phyloP scores from a whole-genome alignment of 2,797 vertebrate genomes.

The Amblyopsis hoosieri region DNA sequence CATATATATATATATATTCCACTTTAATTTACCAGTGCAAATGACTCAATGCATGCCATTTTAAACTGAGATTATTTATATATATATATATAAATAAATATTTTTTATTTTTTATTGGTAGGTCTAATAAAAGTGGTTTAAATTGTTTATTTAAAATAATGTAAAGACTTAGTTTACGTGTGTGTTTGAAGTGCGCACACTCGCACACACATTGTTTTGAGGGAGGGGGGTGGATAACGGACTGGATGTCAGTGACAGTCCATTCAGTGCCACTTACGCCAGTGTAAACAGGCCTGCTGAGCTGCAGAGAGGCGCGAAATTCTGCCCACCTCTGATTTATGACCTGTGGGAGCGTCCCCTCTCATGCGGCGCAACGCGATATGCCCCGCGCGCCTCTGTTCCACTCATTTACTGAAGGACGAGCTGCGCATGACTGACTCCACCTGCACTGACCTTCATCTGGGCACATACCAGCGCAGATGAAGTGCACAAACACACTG shows the following conservation, averaged over 20 bases:
- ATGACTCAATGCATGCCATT: neutral
- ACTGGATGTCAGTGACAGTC: conserved; percentile 55
- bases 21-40: neutral
- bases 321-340: conserved; percentile 79
- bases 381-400: conserved; percentile 65
- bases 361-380: conserved; percentile 72
- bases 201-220: conserved; percentile 9
- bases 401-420: conserved; percentile 74
- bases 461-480: conserved; percentile 31
- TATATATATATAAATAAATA: too few relatives aligned
- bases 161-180: conserved; percentile 16
- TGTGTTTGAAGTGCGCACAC: conserved; percentile 24
- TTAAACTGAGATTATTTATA: too few relatives aligned
- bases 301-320: conserved; percentile 79
- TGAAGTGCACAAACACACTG: neutral
- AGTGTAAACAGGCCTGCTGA: conserved; percentile 80
- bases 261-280: conserved; percentile 73
- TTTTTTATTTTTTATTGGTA: too few relatives aligned
- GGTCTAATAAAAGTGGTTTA: too few relatives aligned
- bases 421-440: conserved; percentile 65
- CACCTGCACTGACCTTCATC: conserved; percentile 74
- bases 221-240: conserved; percentile 28
- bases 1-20: neutral
- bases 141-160: conserved; percentile 2
- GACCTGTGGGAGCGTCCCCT: conserved; percentile 74